Evolutionary conservation across 1,140 invertebrate genomes (phyloP).

Genomic region (Calephelis nemesis): DNA sequence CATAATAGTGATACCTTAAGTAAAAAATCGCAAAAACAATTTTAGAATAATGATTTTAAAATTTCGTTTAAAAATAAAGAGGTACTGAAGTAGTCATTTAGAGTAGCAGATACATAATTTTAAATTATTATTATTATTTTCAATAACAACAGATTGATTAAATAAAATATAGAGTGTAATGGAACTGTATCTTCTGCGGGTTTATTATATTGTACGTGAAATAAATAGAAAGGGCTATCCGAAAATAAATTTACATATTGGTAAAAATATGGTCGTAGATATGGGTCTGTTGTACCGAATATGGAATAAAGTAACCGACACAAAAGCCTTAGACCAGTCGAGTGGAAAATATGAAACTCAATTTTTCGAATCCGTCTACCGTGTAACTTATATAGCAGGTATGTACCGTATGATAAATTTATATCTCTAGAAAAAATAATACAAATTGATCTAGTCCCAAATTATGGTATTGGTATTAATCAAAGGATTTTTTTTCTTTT

Average conservation of each 20-base stretch:
- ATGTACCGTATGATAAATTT: constrained; percentile 23
- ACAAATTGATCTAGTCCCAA: too few species aligned
- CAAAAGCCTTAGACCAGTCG: constrained; percentile 46
- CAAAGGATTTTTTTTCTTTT: too few species aligned
- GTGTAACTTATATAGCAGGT: constrained; percentile 56
- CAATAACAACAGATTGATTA: too few species aligned
- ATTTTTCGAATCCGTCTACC: constrained; percentile 57
- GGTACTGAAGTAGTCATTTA: too few species aligned
- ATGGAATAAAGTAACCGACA: constrained; percentile 49
- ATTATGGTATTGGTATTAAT: too few species aligned
- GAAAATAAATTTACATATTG: constrained; percentile 15
- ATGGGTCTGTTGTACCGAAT: constrained; percentile 39
- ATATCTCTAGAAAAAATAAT: too few species aligned
- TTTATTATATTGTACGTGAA: constrained; percentile 11
- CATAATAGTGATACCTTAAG: too few species aligned
- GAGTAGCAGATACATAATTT: too few species aligned
- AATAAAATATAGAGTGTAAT: constrained; percentile 15
- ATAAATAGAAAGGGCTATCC: constrained; percentile 11
- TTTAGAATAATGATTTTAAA: too few species aligned
- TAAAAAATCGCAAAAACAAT: too few species aligned
- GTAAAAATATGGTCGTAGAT: constrained; percentile 19
- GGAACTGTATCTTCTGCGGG: not conserved
- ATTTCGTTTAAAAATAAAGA: too few species aligned
- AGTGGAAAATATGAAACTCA: constrained; percentile 48
- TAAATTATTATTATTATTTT: too few species aligned